Evolutionary conservation across 2,888 invertebrate genomes (phyloP).

Genomic region (Stictocephala bisonia): DNA sequence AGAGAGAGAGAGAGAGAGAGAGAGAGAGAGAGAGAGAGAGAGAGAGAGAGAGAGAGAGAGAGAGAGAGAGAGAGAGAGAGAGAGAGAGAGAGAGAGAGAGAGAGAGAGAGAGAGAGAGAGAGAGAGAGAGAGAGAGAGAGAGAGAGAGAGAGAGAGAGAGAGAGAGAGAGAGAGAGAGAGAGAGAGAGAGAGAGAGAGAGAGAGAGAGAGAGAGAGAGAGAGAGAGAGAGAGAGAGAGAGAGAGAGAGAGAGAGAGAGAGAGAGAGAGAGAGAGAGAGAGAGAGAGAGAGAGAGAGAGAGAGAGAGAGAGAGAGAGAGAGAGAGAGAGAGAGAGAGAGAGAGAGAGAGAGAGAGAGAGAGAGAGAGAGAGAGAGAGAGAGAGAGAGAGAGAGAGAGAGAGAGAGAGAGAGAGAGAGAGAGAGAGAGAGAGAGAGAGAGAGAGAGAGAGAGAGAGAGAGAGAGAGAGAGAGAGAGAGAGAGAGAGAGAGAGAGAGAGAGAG

Average conservation of each 20-base stretch:
- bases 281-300: background rate
- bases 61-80: too few relatives aligned
- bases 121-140: too few relatives aligned
- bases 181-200: background rate
- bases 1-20: too few relatives aligned
- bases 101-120: too few relatives aligned
- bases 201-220: background rate
- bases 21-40: too few relatives aligned
- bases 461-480: background rate
- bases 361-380: background rate
- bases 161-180: background rate
- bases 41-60: too few relatives aligned
- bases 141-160: background rate
- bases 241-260: background rate
- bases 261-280: background rate
- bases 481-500: background rate
- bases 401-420: background rate
- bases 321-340: background rate
- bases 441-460: background rate
- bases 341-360: background rate
- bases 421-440: background rate
- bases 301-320: background rate
- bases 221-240: background rate
- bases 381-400: background rate
- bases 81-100: too few relatives aligned